Evolutionary conservation across 2,797 vertebrate species (phyloP).

Genomic region (Simalia tracyae): DNA sequence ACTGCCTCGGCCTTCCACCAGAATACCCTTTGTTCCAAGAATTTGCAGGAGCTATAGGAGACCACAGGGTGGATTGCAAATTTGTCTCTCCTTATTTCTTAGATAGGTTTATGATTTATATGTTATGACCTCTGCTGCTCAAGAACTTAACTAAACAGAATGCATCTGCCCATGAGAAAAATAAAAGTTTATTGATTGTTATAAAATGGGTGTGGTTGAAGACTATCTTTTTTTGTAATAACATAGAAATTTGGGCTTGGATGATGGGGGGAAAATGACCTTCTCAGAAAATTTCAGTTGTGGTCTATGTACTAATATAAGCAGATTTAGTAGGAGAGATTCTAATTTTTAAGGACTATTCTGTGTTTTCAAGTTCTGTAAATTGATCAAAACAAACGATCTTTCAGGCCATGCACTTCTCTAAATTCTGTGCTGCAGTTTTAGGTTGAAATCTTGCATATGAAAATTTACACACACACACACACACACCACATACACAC

Average conservation of each 20-base stretch:
- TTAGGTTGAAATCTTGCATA: no score
- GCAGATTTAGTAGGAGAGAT: neutral
- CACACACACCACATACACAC: neutral
- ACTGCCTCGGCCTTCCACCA: conserved; percentile 56
- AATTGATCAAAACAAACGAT: neutral
- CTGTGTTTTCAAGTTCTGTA: neutral
- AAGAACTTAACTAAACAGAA: neutral
- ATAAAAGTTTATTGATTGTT: neutral
- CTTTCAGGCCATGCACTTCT: neutral
- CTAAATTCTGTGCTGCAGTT: neutral
- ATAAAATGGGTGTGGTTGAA: neutral
- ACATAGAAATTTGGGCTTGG: neutral
- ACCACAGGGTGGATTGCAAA: conserved; percentile 38
- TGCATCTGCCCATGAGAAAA: neutral
- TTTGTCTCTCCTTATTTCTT: conserved; percentile 37
- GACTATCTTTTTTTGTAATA: neutral
- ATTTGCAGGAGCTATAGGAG: conserved; percentile 49
- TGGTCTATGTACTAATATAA: neutral
- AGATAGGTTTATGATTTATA: neutral
- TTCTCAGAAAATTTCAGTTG: neutral
- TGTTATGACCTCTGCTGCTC: neutral
- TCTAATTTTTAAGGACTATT: neutral
- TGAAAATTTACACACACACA: no score
- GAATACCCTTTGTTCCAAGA: conserved; percentile 71
- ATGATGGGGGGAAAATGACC: neutral